Evolutionary conservation across 1,140 invertebrate genomes (phyloP), one percentile per base, ranked within the genome.

Genomic region (Cotesia chilonis): DNA sequence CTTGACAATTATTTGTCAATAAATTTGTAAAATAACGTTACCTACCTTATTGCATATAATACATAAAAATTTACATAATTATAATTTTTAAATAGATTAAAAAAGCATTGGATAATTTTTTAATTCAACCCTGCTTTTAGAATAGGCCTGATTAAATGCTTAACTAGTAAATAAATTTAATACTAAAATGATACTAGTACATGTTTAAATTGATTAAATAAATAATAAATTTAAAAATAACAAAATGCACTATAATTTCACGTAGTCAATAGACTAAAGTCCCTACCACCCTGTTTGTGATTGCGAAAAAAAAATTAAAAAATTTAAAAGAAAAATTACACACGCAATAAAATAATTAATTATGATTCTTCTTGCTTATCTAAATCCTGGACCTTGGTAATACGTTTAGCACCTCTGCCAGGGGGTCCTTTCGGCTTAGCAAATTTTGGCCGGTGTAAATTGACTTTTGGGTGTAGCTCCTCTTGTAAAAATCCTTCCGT

Each of bases 341-440:
- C 36, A 61, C 9, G 63, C 72, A 7, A 35, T 51, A 64, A 64
- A 71, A 68, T 64, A 57, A 36, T 69, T 72, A 77, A 79, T 74
- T 63, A 74, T 55, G 76, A 78, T 77, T 70, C 68, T 47, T 80
- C 73, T 59, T 79, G 78, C 60, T 76, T 75, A 55, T 77, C 81
- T 78, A 79, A 76, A 70, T 86, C 85, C 75, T 91, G 90, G 36
- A 91, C 81, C 87, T 94, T 95, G 66, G 95, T 97, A 73, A 98
- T 90, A 73, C 96, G 89, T 86, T 95, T 96, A 6, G 95, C 95
- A 59, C 96, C 97, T 80, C 96, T 89, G 79, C 94, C 94, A 3
- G 95, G 94, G 75, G 96, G 97, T 51, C 96, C 96, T 88, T 97
- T 97, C 9, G 97, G 97, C 87, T 97, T 98, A 36, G 94, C 94